These are phyloP conservation scores for Lutraria lutraria DNA, from an alignment of 2,888 invertebrate genomes.

Conservation along the genomic window DNA sequence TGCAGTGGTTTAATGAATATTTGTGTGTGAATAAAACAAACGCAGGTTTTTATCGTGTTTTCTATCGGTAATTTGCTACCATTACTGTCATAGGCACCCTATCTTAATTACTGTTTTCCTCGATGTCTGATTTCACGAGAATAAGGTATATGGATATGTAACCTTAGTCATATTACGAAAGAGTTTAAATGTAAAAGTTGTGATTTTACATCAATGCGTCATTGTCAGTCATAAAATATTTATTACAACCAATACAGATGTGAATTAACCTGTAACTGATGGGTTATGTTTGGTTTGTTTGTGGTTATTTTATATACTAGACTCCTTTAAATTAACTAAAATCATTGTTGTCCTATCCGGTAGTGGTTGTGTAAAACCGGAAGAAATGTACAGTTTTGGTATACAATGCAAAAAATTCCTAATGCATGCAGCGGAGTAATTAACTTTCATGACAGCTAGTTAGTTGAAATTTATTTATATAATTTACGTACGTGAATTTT, in stretches of 20 bases:
- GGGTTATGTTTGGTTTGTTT: not conserved
- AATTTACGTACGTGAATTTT: not conserved
- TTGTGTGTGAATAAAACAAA: not conserved
- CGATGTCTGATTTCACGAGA: not conserved
- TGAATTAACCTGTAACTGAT: not conserved
- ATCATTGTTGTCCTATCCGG: not conserved
- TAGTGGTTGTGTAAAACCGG: conserved; percentile 1
- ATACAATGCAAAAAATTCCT: not conserved
- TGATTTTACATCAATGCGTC: not conserved
- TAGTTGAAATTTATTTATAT: not conserved
- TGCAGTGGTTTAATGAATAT: not conserved
- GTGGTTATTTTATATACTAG: not conserved
- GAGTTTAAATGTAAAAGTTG: not conserved
- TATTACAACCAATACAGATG: not conserved
- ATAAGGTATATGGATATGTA: not conserved
- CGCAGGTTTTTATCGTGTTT: not conserved
- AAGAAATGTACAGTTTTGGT: not conserved
- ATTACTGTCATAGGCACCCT: not conserved
- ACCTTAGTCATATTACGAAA: not conserved
- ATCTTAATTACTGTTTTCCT: too few relatives aligned
- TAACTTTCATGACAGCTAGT: not conserved
- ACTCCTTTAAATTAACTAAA: not conserved
- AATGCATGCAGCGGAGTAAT: not conserved
- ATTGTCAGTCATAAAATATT: not conserved
- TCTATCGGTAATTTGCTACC: not conserved